Percentiles rank a stretch among this genome's conserved stretches.
Evolutionary conservation across 2,888 invertebrate genomes (phyloP).

Genomic region (Nowickia ferox): DNA sequence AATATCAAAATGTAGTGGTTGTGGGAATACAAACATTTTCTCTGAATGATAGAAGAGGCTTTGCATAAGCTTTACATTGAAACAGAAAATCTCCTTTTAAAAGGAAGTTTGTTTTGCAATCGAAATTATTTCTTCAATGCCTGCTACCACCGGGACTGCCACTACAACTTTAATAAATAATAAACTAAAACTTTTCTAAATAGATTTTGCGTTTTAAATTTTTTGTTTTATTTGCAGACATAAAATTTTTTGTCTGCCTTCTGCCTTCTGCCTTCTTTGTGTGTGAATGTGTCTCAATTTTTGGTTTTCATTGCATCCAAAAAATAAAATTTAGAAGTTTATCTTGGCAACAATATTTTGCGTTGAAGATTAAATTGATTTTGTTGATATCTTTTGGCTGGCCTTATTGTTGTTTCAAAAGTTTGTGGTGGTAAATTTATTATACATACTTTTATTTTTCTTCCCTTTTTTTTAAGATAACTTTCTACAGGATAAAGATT

Average conservation of each 20-base stretch:
- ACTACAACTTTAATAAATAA: slow-evolving; percentile 30
- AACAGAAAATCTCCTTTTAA: too few species aligned
- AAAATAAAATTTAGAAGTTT: slow-evolving; percentile 28
- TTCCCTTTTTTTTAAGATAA: slow-evolving; percentile 19
- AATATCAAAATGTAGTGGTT: too few species aligned
- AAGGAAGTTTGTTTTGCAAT: too few species aligned
- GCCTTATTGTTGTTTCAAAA: slow-evolving; percentile 46
- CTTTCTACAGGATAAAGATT: slow-evolving; percentile 7
- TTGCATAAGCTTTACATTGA: too few species aligned
- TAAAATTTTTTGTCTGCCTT: slow-evolving; percentile 7
- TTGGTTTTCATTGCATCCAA: slow-evolving; percentile 38
- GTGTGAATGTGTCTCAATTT: slow-evolving; percentile 1
- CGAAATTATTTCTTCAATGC: neutral
- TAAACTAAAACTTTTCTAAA: slow-evolving; percentile 42
- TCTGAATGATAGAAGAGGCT: too few species aligned
- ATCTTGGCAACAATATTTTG: slow-evolving; percentile 62
- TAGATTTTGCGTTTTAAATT: slow-evolving; percentile 48
- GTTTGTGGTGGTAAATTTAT: slow-evolving; percentile 52
- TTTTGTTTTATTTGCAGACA: slow-evolving; percentile 14
- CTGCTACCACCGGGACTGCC: neutral
- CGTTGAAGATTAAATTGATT: slow-evolving; percentile 65
- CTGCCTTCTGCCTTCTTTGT: slow-evolving; percentile 2
- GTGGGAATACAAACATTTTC: too few species aligned
- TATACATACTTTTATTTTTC: slow-evolving; percentile 10
- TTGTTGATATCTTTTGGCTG: slow-evolving; percentile 59